A percentile compares a stretch with the other conserved stretches of the same genome.
phyloP scores from a whole-genome alignment of 2,888 invertebrate genomes.

The Temnothorax rugatulus region DNA sequence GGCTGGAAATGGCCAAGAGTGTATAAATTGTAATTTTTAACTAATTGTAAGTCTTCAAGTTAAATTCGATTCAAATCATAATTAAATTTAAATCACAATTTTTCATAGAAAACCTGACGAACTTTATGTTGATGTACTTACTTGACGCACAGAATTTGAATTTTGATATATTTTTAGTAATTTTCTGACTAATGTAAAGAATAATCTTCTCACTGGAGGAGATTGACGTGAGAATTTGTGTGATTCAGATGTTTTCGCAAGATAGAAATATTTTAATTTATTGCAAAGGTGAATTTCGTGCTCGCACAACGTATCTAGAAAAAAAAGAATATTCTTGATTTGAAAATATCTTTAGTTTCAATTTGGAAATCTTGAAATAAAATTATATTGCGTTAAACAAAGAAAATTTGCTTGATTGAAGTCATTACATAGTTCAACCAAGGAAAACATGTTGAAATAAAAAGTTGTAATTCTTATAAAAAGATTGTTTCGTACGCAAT shows the following conservation, averaged over 20 bases:
- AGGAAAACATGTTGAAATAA: no score
- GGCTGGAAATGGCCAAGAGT: not conserved
- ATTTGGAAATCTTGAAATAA: no score
- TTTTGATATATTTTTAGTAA: constrained; percentile 10
- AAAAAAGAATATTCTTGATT: no score
- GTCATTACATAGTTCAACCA: no score
- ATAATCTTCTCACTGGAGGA: not conserved
- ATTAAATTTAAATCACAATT: not conserved
- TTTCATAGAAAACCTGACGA: constrained; percentile 4
- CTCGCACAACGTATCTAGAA: not conserved
- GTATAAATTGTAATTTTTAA: constrained; percentile 13
- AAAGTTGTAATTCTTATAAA: no score
- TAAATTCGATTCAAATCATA: not conserved
- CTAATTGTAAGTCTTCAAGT: constrained; percentile 1
- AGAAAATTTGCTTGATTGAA: no score
- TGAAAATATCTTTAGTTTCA: no score
- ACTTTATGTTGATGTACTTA: not conserved
- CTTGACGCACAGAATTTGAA: not conserved
- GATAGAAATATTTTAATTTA: not conserved
- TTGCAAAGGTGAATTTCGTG: not conserved
- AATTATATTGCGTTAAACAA: no score
- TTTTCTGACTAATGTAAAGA: not conserved
- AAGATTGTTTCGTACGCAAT: no score
- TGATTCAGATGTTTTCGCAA: not conserved
- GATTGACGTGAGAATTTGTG: not conserved